Percentiles rank a stretch among this genome's conserved stretches.
These are phyloP conservation scores for Semibalanus balanoides DNA, from an alignment of 1,140 invertebrate genomes.

Conservation along the genomic window DNA sequence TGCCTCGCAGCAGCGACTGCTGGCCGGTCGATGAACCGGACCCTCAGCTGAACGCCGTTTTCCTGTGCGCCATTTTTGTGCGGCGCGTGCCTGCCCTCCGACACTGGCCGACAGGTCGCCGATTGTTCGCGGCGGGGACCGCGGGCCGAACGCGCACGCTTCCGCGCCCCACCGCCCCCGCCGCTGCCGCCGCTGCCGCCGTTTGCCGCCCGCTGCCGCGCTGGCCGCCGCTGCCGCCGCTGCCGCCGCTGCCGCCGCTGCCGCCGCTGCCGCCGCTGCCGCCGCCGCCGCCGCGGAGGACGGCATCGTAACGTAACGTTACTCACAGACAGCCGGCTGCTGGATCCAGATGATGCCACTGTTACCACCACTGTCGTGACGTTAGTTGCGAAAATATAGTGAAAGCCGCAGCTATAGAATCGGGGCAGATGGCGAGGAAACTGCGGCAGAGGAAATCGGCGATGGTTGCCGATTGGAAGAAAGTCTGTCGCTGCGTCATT, in stretches of 20 bases:
- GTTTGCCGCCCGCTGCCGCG: no score
- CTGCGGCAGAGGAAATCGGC: background rate
- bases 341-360: background rate
- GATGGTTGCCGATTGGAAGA: no score
- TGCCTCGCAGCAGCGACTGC: no score
- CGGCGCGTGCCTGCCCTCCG: background rate
- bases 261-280: no score
- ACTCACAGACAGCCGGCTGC: background rate
- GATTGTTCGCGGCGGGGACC: background rate
- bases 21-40: background rate
- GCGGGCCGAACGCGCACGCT: no score
- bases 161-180: no score
- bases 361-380: background rate
- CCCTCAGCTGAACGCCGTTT: background rate
- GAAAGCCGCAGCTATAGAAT: background rate
- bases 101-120: background rate
- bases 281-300: no score
- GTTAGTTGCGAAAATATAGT: background rate
- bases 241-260: no score
- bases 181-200: no score
- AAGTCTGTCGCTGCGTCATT: no score
- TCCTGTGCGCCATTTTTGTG: background rate
- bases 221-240: no score
- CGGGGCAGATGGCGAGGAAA: background rate
- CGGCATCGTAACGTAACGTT: background rate